Percentiles rank a stretch among this genome's conserved stretches.
Conservation (phyloP, 2,797 vertebrate species). For the Chlorospingus flavigularis region DNA sequence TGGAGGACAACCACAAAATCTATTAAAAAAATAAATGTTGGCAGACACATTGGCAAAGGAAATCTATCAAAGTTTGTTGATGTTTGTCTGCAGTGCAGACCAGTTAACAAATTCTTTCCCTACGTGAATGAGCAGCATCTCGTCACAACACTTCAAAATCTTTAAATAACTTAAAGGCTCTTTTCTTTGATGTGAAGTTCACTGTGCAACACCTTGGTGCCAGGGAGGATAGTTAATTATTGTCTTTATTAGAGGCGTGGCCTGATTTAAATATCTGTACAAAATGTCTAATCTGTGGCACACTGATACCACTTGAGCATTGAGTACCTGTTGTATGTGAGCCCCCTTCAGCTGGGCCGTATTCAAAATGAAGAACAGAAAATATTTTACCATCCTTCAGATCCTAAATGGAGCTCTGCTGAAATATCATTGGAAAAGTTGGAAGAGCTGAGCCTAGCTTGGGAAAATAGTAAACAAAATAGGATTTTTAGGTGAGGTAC, state of each 20-base stretch:
- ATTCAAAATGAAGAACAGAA: background rate
- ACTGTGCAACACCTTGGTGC: background rate
- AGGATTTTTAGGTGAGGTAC: background rate
- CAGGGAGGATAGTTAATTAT: background rate
- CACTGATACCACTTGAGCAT: background rate
- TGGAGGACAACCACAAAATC: background rate
- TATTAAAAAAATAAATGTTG: background rate
- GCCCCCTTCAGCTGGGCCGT: rapidly evolving
- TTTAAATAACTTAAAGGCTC: background rate
- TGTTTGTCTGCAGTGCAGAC: background rate
- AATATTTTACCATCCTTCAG: background rate
- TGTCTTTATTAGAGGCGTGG: background rate
- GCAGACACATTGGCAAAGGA: background rate
- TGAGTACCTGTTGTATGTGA: rapidly evolving
- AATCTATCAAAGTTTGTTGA: background rate
- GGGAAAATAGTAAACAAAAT: background rate
- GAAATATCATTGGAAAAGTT: background rate
- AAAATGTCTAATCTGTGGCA: background rate
- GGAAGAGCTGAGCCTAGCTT: background rate
- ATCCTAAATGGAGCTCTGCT: background rate
- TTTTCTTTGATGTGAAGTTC: background rate
- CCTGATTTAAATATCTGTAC: background rate
- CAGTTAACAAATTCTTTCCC: background rate
- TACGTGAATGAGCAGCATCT: background rate
- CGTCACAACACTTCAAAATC: background rate